Conservation (phyloP, 1,140 invertebrate genomes). For the Drosophila kanapiae region DNA sequence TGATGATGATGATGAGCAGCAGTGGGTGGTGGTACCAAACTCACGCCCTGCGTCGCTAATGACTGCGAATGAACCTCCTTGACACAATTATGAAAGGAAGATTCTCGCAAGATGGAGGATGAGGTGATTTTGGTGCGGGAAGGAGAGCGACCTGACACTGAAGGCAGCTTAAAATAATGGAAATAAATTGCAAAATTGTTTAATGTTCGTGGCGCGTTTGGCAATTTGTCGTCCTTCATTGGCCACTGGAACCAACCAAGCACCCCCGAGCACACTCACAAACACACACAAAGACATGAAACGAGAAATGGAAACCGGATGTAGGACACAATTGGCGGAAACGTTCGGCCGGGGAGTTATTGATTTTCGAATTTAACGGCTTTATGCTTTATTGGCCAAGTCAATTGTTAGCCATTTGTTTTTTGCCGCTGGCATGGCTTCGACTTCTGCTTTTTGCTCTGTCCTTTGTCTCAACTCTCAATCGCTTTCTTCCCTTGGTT, state of each 20-base stretch:
- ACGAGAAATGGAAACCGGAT: slow-evolving; percentile 35
- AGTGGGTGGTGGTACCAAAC: slow-evolving; percentile 28
- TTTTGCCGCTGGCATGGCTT: slow-evolving; percentile 37
- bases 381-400: slow-evolving; percentile 80
- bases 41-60: slow-evolving; percentile 64
- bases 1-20: slow-evolving; percentile 12
- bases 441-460: slow-evolving; percentile 38
- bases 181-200: slow-evolving; percentile 80
- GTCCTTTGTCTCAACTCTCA: slow-evolving; percentile 14
- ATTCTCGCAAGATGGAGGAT: slow-evolving; percentile 19
- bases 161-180: slow-evolving; percentile 77
- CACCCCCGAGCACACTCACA: slow-evolving; percentile 1
- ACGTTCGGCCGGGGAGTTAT: slow-evolving; percentile 57
- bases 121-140: slow-evolving; percentile 6
- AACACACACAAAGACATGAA: background rate
- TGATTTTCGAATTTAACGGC: slow-evolving; percentile 80
- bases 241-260: slow-evolving; percentile 24
- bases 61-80: slow-evolving; percentile 80
- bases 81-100: slow-evolving; percentile 72
- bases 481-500: background rate
- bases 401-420: slow-evolving; percentile 74
- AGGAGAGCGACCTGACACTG: slow-evolving; percentile 14
- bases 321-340: slow-evolving; percentile 65
- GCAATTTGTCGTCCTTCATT: slow-evolving; percentile 77
- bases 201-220: slow-evolving; percentile 74